phyloP scores from a whole-genome alignment of 2,797 vertebrate species.

The Arctocebus calabarensis region DNA sequence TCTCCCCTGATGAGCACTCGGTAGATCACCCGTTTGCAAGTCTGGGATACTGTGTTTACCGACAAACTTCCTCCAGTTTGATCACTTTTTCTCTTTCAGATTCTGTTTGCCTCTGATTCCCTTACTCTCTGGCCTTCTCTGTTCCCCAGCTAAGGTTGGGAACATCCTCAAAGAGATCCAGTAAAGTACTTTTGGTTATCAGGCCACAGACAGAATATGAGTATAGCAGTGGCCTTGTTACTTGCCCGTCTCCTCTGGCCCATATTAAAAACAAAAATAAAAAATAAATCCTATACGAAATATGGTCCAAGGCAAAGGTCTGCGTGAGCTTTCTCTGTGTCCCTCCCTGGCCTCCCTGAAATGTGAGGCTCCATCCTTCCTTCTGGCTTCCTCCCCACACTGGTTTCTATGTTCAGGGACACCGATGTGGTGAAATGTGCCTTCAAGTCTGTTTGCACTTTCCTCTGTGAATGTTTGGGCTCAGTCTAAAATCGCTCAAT shows the following conservation, averaged over 20 bases:
- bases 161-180: background rate
- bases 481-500: background rate
- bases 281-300: background rate
- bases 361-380: background rate
- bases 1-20: background rate
- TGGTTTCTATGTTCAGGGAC: background rate
- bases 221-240: background rate
- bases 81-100: background rate
- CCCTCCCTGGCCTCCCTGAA: background rate
- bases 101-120: background rate
- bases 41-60: background rate
- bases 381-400: background rate
- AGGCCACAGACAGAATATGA: background rate
- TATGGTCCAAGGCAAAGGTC: background rate
- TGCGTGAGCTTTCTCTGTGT: background rate
- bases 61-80: background rate
- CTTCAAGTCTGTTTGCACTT: background rate
- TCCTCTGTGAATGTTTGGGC: background rate
- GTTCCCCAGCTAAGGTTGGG: background rate
- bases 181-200: background rate
- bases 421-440: background rate
- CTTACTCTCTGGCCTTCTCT: background rate
- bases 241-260: background rate
- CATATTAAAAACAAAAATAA: background rate
- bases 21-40: background rate